These are phyloP conservation scores for Aegithalos caudatus DNA, from an alignment of 2,113 vertebrate species.

Conservation along the genomic window DNA sequence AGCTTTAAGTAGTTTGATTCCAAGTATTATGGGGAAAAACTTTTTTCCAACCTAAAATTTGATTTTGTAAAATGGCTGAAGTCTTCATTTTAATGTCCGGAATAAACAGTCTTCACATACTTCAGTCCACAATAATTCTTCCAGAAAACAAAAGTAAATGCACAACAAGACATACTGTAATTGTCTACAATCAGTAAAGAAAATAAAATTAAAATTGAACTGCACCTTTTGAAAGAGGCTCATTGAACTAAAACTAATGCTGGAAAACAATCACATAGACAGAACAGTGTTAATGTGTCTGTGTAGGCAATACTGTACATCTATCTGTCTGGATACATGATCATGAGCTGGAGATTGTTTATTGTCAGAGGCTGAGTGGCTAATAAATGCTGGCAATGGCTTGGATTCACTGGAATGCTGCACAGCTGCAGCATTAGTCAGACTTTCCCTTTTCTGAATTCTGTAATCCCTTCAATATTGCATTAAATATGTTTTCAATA, in stretches of 20 bases:
- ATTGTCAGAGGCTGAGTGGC: slow-evolving; percentile 68
- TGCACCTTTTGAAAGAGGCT: background rate
- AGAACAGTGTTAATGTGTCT: slow-evolving; percentile 9
- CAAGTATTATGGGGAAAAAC: background rate
- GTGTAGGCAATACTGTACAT: slow-evolving; percentile 2
- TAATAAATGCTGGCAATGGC: slow-evolving; percentile 71
- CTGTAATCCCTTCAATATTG: slow-evolving; percentile 78
- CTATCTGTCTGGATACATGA: slow-evolving; percentile 36
- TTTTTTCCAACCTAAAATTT: background rate
- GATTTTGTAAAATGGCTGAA: background rate
- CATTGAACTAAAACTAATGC: background rate
- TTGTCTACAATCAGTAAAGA: background rate
- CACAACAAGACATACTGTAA: background rate
- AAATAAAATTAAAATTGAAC: background rate
- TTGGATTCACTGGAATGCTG: slow-evolving; percentile 61
- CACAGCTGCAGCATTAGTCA: slow-evolving; percentile 74
- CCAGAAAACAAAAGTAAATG: background rate
- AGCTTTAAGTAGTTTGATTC: background rate
- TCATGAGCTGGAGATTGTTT: slow-evolving; percentile 60
- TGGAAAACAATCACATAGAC: background rate
- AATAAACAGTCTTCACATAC: background rate
- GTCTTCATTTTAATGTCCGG: background rate
- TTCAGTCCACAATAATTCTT: background rate
- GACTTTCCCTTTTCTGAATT: slow-evolving; percentile 77
- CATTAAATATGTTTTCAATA: slow-evolving; percentile 82